Evolutionary conservation across 2,888 invertebrate species (phyloP), one percentile per base, ranked within the genome.

Genomic region (Diloba caeruleocephala): DNA sequence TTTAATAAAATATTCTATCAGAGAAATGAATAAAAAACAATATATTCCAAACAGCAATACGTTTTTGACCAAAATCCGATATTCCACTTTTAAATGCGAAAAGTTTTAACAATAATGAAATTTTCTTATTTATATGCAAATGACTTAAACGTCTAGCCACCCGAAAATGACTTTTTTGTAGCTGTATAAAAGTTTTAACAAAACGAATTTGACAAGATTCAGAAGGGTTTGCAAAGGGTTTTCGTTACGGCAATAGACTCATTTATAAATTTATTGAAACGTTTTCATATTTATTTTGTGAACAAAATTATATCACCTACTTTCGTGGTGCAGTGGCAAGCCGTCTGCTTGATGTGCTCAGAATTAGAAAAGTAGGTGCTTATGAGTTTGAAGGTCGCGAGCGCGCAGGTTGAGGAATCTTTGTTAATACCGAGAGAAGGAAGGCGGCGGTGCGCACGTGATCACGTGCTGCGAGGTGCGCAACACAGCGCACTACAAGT

Each of bases 91-190:
- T 51, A 50, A 65, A 37, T 45, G 25, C 29, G 17, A 25, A 48
- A 62, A 70, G 51, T 70, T 62, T 33, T 39, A 46, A 55, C 53
- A 39, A 62, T 58, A 34, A 57, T 48, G 38, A 54, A 68, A 65
- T 68, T 69, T 72, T 70, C 71, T 68, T 61, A 71, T 74, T 65
- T 74, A 57, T 63, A 74, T 74, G 74, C 65, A 63, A 76, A 74
- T 72, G 28, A 53, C 55, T 54, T 33, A 50, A 60, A 57, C 59
- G 57, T 74, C 31, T 42, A 26, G 31, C 14, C 49, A 39, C 13
- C 29, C 44, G 52, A 44, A 34, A 60, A 60, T 51, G 10, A 49
- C 33, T 65, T 69, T 67, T 71, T 73, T 49, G 41, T 49, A 9
- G 49, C 45, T 55, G 41, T 6, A 28, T 19, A 49, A 57, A 64